These are phyloP conservation scores for Megaceryle maxima DNA, from an alignment of 2,113 vertebrate genomes.

Conservation along the genomic window DNA sequence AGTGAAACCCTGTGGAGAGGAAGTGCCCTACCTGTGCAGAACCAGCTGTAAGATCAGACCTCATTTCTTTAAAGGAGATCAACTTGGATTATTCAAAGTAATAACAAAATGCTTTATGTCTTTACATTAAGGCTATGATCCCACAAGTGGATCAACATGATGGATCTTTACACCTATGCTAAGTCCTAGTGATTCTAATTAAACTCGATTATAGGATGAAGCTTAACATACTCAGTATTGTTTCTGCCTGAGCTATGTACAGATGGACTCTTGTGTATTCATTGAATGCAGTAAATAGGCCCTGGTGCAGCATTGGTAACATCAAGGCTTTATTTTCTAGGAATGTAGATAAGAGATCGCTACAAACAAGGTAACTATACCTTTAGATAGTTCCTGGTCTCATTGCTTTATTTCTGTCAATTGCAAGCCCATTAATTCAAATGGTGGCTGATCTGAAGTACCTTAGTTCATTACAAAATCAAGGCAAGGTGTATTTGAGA, in stretches of 20 bases:
- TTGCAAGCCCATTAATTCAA: background rate
- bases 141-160: conserved; percentile 17
- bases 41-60: background rate
- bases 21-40: background rate
- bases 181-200: conserved; percentile 39
- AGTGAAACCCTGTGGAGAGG: background rate
- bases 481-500: conserved; percentile 43
- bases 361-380: background rate
- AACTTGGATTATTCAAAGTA: conserved; percentile 35
- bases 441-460: conserved; percentile 8
- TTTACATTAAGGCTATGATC: conserved; percentile 46
- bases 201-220: conserved; percentile 26
- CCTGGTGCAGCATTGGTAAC: background rate
- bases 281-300: background rate
- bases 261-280: background rate
- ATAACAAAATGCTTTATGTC: conserved; percentile 15
- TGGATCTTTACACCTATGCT: conserved; percentile 9
- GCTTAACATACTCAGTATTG: background rate
- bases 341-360: background rate
- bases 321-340: background rate
- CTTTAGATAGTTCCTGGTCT: background rate
- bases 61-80: conserved; percentile 23
- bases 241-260: background rate
- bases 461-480: conserved; percentile 28
- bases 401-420: conserved; percentile 19